Evolutionary conservation across 2,797 vertebrate genomes (phyloP).

Genomic region (Capromys pilorides): DNA sequence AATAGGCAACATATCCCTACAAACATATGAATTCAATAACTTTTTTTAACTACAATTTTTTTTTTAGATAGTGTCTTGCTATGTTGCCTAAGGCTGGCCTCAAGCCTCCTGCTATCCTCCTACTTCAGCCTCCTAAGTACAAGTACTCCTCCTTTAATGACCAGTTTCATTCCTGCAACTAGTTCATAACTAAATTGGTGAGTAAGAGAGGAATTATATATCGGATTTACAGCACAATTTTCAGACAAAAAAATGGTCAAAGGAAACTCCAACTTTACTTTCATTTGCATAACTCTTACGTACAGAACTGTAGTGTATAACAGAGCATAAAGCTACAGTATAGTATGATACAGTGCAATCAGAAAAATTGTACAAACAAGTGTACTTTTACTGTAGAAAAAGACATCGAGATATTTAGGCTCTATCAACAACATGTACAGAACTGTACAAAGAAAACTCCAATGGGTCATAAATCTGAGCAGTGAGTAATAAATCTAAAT

Average conservation of each 20-base stretch:
- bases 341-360: not conserved
- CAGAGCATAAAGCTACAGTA: not conserved
- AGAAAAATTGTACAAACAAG: not conserved
- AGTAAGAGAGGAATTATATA: not conserved
- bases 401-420: not conserved
- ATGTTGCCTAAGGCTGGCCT: not conserved
- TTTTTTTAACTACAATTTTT: not conserved
- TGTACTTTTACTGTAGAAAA: not conserved
- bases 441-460: not conserved
- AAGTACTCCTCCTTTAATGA: not conserved
- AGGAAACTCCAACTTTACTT: not conserved
- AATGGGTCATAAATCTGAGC: not conserved
- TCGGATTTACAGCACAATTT: not conserved
- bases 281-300: not conserved
- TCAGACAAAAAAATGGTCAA: not conserved
- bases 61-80: not conserved
- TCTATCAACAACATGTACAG: not conserved
- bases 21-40: constrained; percentile 25
- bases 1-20: not conserved
- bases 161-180: not conserved
- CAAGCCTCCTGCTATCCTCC: not conserved
- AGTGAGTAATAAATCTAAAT: not conserved
- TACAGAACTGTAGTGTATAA: not conserved
- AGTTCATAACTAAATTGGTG: not conserved
- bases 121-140: not conserved